Percentiles rank a stretch among this genome's conserved stretches.
Evolutionary conservation across 2,797 vertebrate species (phyloP).

Genomic region (Ctenochaetus hawaiiensis): DNA sequence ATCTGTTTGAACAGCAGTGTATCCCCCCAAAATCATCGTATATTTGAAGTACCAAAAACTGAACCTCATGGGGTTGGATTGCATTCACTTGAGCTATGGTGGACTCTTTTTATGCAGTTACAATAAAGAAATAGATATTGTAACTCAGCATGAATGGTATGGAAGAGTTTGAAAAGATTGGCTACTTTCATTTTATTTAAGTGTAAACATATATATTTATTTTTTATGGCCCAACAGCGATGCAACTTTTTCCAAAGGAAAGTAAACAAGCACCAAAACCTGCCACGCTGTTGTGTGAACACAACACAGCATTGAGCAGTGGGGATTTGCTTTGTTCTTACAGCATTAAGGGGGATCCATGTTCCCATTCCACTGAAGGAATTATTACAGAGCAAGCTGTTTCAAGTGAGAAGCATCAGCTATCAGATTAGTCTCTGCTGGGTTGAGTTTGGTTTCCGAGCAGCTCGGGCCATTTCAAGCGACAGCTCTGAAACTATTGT

Average conservation of each 20-base stretch:
- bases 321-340: neutral
- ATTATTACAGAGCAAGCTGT: conserved; percentile 25
- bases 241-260: no score
- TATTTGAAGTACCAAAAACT: neutral
- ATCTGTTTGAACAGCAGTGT: neutral
- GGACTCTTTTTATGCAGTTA: no score
- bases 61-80: no score
- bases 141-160: no score
- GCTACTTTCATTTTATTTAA: no score
- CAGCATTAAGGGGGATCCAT: no score
- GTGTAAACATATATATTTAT: no score
- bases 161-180: no score
- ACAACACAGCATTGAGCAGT: conserved; percentile 14
- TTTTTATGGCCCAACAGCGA: no score
- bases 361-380: conserved; percentile 8
- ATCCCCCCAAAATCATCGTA: neutral
- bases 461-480: neutral
- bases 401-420: conserved; percentile 17
- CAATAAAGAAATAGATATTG: neutral
- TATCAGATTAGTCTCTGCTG: conserved; percentile 17
- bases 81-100: neutral
- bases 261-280: no score
- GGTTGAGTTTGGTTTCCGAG: conserved; percentile 16
- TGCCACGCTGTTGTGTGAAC: neutral
- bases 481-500: conserved; percentile 13